A percentile compares a stretch with the other conserved stretches of the same genome.
These are phyloP conservation scores for Zoanthus sansibaricus DNA, from an alignment of 92 coral and sea anemone species.

Conservation along the genomic window DNA sequence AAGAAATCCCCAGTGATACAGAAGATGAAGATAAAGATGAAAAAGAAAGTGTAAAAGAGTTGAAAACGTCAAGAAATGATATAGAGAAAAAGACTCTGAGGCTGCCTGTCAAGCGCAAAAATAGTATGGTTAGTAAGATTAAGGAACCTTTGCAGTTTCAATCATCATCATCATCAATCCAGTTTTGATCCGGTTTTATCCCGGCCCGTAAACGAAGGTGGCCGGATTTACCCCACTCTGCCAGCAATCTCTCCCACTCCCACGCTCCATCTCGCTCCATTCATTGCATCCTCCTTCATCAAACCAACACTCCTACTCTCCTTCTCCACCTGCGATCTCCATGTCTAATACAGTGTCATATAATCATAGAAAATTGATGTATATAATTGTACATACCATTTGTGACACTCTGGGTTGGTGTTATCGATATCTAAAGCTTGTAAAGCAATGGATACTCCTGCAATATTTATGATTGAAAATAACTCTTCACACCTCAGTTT, in stretches of 20 bases:
- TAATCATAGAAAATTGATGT: too few species aligned
- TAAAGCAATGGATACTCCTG: conserved; percentile 75
- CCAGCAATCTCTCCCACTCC: too few species aligned
- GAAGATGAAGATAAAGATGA: conserved; percentile 79
- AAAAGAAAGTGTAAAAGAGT: conserved; percentile 41
- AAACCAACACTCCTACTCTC: too few species aligned
- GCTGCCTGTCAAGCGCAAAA: conserved; percentile 78
- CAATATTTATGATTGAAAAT: neutral
- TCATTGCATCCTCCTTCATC: too few species aligned
- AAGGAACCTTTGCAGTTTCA: too few species aligned
- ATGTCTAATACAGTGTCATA: too few species aligned
- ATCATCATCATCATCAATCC: too few species aligned
- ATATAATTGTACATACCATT: conserved; percentile 70
- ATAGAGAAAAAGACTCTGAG: conserved; percentile 49
- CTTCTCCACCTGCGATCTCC: too few species aligned
- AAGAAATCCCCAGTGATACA: conserved; percentile 90
- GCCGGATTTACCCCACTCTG: too few species aligned
- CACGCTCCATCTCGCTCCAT: too few species aligned
- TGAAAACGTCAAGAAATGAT: neutral
- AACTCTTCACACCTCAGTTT: neutral
- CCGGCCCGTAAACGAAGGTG: too few species aligned
- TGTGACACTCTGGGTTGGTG: conserved; percentile 72
- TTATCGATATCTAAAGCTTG: conserved; percentile 70
- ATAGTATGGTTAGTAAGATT: conserved; percentile 70
- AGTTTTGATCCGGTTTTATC: too few species aligned